Percentiles rank a stretch among this genome's conserved stretches.
phyloP scores from a whole-genome alignment of 2,888 invertebrate species.

The Sericinus montela region DNA sequence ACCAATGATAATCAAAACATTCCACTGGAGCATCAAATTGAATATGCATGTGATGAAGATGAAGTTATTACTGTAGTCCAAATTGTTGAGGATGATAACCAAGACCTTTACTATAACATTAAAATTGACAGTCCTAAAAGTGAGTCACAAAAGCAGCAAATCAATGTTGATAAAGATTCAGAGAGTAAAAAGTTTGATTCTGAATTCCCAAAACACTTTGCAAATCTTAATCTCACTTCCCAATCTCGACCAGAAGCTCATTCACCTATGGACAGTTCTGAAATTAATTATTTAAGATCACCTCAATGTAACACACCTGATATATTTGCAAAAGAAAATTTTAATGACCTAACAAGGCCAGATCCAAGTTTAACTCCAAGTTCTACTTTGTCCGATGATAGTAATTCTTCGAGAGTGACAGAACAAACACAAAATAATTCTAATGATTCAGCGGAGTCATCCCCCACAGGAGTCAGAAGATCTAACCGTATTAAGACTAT shows the following conservation, averaged over 20 bases:
- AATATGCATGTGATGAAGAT: slow-evolving; percentile 62
- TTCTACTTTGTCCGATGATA: slow-evolving; percentile 68
- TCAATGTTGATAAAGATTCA: slow-evolving; percentile 25
- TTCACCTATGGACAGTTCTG: slow-evolving; percentile 48
- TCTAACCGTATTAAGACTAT: slow-evolving; percentile 89
- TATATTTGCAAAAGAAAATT: slow-evolving; percentile 42
- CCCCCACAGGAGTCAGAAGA: slow-evolving; percentile 81
- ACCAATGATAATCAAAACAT: slow-evolving; percentile 34
- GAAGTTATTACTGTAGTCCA: slow-evolving; percentile 73
- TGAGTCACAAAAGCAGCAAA: slow-evolving; percentile 21
- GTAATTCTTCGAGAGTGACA: slow-evolving; percentile 60
- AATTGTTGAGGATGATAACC: slow-evolving; percentile 72
- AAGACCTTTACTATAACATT: slow-evolving; percentile 61
- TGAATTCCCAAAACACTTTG: slow-evolving; percentile 64
- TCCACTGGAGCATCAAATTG: slow-evolving; percentile 48
- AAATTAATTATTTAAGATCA: slow-evolving; percentile 37
- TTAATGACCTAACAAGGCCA: slow-evolving; percentile 48
- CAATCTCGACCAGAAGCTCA: slow-evolving; percentile 30
- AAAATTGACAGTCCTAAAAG: slow-evolving; percentile 58
- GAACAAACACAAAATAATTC: slow-evolving; percentile 57
- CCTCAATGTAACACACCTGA: slow-evolving; percentile 51
- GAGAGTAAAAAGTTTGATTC: slow-evolving; percentile 36
- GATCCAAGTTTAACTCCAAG: slow-evolving; percentile 70
- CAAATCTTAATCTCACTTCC: slow-evolving; percentile 50
- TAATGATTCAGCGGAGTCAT: slow-evolving; percentile 71